Percentiles rank a stretch among this genome's conserved stretches.
These are phyloP conservation scores for Petrosia ficiformis DNA, from an alignment of 37 sponge, comb jelly and placozoan genomes.

Conservation along the genomic window DNA sequence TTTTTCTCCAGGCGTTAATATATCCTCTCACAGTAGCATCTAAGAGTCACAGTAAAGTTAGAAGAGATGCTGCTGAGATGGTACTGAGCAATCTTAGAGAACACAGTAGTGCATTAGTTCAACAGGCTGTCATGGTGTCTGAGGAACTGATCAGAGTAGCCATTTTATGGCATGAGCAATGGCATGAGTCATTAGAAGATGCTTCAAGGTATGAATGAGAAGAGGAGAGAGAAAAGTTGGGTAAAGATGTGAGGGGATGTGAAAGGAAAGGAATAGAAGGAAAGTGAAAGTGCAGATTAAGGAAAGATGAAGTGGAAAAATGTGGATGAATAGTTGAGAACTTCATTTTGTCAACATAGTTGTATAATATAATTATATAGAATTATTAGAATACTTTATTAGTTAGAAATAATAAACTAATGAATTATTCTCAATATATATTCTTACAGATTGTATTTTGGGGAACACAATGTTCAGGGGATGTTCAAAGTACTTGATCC, in stretches of 20 bases:
- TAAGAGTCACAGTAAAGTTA: slow-evolving; percentile 55
- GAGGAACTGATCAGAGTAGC: slow-evolving; percentile 97
- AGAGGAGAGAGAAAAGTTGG: neutral
- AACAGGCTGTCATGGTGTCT: slow-evolving; percentile 93
- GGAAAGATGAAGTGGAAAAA: too few species aligned
- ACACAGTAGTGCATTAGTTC: slow-evolving; percentile 80
- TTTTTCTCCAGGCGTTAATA: slow-evolving; percentile 80
- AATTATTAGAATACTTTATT: too few species aligned
- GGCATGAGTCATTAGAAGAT: slow-evolving; percentile 97
- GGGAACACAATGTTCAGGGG: slow-evolving; percentile 85
- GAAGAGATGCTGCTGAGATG: slow-evolving; percentile 78
- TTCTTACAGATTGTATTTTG: slow-evolving; percentile 70
- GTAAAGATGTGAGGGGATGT: neutral
- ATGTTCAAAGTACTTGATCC: slow-evolving; percentile 93
- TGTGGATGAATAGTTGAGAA: too few species aligned
- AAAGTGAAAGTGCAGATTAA: neutral
- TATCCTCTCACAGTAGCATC: slow-evolving; percentile 96
- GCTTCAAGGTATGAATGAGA: slow-evolving; percentile 84
- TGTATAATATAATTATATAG: too few species aligned
- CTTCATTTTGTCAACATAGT: too few species aligned
- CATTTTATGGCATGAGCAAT: slow-evolving; percentile 98
- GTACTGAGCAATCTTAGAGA: slow-evolving; percentile 87
- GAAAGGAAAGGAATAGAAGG: neutral
- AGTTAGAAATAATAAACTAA: too few species aligned
- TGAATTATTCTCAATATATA: too few species aligned